A percentile compares a stretch with the other conserved stretches of the same genome.
These are phyloP conservation scores for Nycteola revayana DNA, from an alignment of 2,888 invertebrate genomes.

Conservation along the genomic window DNA sequence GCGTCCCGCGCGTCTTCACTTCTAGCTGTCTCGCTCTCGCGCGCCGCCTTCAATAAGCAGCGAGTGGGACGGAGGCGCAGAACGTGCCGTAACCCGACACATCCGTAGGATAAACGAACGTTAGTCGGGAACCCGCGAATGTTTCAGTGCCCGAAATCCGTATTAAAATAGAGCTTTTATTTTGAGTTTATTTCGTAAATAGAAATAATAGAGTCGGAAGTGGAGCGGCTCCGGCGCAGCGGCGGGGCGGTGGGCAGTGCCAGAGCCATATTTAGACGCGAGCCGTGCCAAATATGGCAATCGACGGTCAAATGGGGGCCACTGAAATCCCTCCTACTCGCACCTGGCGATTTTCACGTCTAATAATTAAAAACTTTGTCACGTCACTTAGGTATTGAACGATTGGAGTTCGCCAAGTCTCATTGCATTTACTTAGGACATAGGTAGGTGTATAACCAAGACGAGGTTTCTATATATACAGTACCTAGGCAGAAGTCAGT, in stretches of 20 bases:
- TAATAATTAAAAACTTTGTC: slow-evolving; percentile 80
- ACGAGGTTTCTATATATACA: too few species aligned
- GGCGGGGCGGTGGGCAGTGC: slow-evolving; percentile 85
- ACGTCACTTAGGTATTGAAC: slow-evolving; percentile 58
- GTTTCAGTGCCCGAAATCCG: slow-evolving; percentile 76
- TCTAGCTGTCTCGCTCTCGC: slow-evolving; percentile 67
- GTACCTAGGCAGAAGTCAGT: too few species aligned
- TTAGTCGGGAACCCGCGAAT: slow-evolving; percentile 72
- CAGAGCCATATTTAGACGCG: slow-evolving; percentile 92
- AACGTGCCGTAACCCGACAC: slow-evolving; percentile 77
- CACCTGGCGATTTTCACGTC: slow-evolving; percentile 79
- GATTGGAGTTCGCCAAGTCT: slow-evolving; percentile 30
- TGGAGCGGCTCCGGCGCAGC: slow-evolving; percentile 56
- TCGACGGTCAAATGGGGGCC: slow-evolving; percentile 90
- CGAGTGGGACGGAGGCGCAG: slow-evolving; percentile 56
- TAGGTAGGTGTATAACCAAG: too few species aligned
- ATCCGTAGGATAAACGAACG: slow-evolving; percentile 68
- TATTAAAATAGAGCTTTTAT: slow-evolving; percentile 81
- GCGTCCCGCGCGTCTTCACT: slow-evolving; percentile 68
- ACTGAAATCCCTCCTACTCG: slow-evolving; percentile 88
- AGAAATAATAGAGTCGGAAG: slow-evolving; percentile 82
- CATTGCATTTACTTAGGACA: slow-evolving; percentile 28
- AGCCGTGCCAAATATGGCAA: slow-evolving; percentile 91
- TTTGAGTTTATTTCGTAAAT: slow-evolving; percentile 81
- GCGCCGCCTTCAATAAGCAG: slow-evolving; percentile 25